phyloP scores from a whole-genome alignment of 2,797 vertebrate species.

The Myoxocephalus aenaeus region DNA sequence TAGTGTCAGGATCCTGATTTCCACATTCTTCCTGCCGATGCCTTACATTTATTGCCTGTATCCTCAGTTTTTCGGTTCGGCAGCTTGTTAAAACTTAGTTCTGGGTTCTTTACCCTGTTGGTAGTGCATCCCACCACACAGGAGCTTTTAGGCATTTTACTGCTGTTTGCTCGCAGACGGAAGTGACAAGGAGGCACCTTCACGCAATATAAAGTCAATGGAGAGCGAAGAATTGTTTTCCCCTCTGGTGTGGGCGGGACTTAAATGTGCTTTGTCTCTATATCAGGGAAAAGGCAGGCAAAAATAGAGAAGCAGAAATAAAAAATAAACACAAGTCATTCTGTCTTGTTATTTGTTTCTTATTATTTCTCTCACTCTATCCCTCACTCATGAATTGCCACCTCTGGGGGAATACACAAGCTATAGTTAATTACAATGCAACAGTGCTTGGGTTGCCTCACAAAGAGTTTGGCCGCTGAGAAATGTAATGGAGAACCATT shows the following conservation, averaged over 20 bases:
- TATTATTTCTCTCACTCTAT: conserved; percentile 12
- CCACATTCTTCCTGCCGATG: not conserved
- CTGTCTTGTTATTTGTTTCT: not conserved
- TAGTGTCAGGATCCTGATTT: not conserved
- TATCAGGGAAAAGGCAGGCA: not conserved
- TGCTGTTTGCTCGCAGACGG: not conserved
- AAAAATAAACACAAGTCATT: conserved; percentile 26
- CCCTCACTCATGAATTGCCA: conserved; percentile 54
- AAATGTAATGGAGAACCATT: conserved; percentile 77
- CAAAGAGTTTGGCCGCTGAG: conserved; percentile 72
- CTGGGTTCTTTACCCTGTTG: not conserved
- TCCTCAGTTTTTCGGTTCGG: not conserved
- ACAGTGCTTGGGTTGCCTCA: conserved; percentile 64
- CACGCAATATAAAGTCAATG: not conserved
- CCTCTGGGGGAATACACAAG: conserved; percentile 64
- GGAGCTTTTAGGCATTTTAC: not conserved
- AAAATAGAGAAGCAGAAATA: not conserved
- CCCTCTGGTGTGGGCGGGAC: no score
- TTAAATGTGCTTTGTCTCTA: not conserved
- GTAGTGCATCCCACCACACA: not conserved
- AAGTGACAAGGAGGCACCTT: not conserved
- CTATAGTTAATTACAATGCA: conserved; percentile 73
- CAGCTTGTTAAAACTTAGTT: no score
- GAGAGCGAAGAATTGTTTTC: not conserved
- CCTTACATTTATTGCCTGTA: fast-evolving